Conservation (phyloP, 2,113 vertebrate genomes). For the Larimichthys crocea region DNA sequence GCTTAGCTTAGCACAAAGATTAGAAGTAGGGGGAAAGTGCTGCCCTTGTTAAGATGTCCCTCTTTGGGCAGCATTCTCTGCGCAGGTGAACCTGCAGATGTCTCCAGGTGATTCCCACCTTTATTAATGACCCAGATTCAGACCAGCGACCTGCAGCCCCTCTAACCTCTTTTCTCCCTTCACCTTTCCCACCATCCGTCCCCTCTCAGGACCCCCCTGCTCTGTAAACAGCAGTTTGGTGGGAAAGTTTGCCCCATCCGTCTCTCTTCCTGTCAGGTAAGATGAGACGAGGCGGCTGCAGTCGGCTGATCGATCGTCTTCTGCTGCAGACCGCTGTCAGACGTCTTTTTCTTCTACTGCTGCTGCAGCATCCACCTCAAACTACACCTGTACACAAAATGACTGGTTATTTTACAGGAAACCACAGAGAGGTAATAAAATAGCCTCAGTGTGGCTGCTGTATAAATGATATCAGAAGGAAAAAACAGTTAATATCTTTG, state of each 20-base stretch:
- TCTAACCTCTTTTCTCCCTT: slow-evolving; percentile 1
- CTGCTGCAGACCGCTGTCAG: not conserved
- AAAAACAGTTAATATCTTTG: too few species aligned
- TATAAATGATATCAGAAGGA: too few species aligned
- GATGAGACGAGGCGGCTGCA: slow-evolving; percentile 40
- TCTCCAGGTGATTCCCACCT: slow-evolving; percentile 20
- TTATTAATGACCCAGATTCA: slow-evolving; percentile 14
- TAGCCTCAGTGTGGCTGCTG: too few species aligned
- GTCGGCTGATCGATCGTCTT: slow-evolving; percentile 36
- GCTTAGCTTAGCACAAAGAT: not conserved
- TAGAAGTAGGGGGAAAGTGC: not conserved
- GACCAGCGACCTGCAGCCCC: slow-evolving; percentile 22
- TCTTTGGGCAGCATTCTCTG: too few species aligned
- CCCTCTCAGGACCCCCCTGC: not conserved
- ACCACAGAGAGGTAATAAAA: too few species aligned
- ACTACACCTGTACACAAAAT: not conserved
- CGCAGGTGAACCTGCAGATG: not conserved
- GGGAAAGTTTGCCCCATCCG: slow-evolving; percentile 64
- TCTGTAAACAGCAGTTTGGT: slow-evolving; percentile 63
- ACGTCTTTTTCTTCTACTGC: not conserved
- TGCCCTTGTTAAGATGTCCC: not conserved
- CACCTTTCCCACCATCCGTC: slow-evolving; percentile 3
- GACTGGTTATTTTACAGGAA: too few species aligned
- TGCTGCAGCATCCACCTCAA: not conserved
- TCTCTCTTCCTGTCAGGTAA: slow-evolving; percentile 69